Conservation (phyloP, 1,140 invertebrate genomes). For the Brachionus paranguensis region DNA sequence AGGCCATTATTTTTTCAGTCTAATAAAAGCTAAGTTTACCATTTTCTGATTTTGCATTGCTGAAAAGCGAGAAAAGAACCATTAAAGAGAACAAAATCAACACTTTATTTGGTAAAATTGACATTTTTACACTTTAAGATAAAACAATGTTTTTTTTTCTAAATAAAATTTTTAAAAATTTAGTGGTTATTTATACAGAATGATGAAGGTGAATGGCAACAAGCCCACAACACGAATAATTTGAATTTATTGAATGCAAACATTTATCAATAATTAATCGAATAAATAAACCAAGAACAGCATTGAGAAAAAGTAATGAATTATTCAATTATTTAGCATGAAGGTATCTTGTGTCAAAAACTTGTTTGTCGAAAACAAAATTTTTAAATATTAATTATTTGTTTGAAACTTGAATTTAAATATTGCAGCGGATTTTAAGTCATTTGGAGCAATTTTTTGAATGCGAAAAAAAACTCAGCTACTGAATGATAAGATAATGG, state of each 20-base stretch:
- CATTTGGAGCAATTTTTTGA: not conserved
- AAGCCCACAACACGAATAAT: not conserved
- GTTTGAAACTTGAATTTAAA: not conserved
- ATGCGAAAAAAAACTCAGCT: not conserved
- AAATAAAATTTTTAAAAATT: not conserved
- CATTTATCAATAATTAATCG: not conserved
- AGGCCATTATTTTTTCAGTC: not conserved
- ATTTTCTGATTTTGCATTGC: not conserved
- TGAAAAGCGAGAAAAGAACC: not conserved
- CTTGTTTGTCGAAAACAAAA: not conserved
- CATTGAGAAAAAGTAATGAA: not conserved
- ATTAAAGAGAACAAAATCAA: not conserved
- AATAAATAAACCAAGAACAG: not conserved
- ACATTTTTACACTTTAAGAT: not conserved
- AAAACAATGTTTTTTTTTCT: not conserved
- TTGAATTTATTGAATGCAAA: not conserved
- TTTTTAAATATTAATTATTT: not conserved
- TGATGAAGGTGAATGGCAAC: not conserved
- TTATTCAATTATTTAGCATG: not conserved
- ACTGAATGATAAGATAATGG: not conserved
- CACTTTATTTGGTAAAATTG: not conserved
- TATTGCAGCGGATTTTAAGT: not conserved
- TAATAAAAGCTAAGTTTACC: not conserved
- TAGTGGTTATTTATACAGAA: not conserved
- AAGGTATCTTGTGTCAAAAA: not conserved